These are phyloP conservation scores for Fragum sueziense DNA, from an alignment of 2,888 invertebrate genomes.

Conservation along the genomic window DNA sequence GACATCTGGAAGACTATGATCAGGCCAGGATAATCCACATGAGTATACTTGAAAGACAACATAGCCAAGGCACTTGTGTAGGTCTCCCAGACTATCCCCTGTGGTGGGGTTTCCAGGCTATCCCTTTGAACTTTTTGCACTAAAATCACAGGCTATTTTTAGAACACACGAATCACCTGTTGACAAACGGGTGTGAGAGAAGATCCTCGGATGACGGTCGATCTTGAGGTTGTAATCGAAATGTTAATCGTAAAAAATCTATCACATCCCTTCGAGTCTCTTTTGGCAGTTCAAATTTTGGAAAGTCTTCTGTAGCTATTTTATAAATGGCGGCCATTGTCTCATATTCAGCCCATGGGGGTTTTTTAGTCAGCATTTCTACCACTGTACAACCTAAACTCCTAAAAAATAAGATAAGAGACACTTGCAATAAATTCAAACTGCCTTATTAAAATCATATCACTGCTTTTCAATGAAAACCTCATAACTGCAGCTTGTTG, in stretches of 20 bases:
- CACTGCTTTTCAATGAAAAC: too few species aligned
- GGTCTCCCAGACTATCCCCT: not conserved
- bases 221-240: constrained; percentile 71
- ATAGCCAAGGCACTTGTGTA: not conserved
- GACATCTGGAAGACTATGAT: constrained; percentile 3
- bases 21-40: not conserved
- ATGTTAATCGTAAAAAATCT: constrained; percentile 78
- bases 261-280: constrained; percentile 65
- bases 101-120: not conserved
- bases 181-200: constrained; percentile 59
- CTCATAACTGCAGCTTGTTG: too few species aligned
- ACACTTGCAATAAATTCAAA: too few species aligned
- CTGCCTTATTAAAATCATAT: too few species aligned
- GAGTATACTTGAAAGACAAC: constrained; percentile 20
- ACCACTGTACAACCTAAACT: constrained; percentile 82
- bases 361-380: constrained; percentile 82
- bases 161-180: constrained; percentile 46
- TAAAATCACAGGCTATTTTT: constrained; percentile 7
- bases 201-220: constrained; percentile 78
- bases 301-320: constrained; percentile 79
- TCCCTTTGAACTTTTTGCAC: constrained; percentile 4
- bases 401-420: constrained; percentile 69
- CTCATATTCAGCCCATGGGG: constrained; percentile 82
- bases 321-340: constrained; percentile 82
- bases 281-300: constrained; percentile 78